Evolutionary conservation across 1,140 invertebrate genomes (phyloP).

Genomic region (Sitobion miscanthi): DNA sequence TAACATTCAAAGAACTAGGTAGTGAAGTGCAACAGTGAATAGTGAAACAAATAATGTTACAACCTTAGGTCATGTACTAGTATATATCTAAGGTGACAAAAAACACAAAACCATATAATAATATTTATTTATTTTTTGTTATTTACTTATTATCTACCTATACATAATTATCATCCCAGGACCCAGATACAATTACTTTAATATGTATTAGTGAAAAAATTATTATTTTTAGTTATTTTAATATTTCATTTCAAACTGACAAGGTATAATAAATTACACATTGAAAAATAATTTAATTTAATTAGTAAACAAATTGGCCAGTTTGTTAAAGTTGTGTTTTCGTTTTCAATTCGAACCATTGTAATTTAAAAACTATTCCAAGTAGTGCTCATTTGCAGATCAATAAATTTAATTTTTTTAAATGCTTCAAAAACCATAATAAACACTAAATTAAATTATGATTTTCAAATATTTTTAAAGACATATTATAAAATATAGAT

Average conservation of each 20-base stretch:
- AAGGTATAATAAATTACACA: no score
- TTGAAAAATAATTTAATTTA: background rate
- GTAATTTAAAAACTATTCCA: background rate
- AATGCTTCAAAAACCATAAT: background rate
- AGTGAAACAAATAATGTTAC: background rate
- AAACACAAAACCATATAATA: background rate
- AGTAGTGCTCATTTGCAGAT: background rate
- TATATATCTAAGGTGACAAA: no score
- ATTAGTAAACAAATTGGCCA: no score
- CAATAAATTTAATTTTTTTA: background rate
- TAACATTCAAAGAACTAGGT: background rate
- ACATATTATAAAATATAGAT: no score
- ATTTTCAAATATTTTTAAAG: background rate
- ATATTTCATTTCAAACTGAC: background rate
- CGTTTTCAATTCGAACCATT: no score
- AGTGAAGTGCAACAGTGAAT: background rate
- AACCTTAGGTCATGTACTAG: background rate
- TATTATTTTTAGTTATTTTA: background rate
- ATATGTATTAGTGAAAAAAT: no score
- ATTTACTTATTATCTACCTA: background rate
- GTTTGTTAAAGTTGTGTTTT: no score
- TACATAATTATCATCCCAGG: background rate
- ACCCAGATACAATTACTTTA: background rate
- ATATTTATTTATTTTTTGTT: background rate
- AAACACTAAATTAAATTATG: background rate